These are phyloP conservation scores for Tryphoninae sp. DNA, from an alignment of 2,888 invertebrate species.

Conservation along the genomic window DNA sequence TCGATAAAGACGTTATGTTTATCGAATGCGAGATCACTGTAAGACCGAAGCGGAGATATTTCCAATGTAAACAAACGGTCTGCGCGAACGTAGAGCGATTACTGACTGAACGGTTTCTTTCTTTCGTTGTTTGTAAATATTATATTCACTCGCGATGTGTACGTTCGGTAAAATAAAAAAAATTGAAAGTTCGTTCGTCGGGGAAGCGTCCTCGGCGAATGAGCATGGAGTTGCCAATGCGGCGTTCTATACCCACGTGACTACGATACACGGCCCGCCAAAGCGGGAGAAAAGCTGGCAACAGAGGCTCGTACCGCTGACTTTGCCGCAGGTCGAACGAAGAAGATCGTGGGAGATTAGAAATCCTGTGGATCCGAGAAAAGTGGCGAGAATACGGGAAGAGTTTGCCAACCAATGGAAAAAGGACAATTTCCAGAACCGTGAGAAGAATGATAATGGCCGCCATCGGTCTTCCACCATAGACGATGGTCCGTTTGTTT, in stretches of 20 bases:
- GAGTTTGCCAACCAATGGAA: background rate
- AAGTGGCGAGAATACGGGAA: background rate
- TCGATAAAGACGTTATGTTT: background rate
- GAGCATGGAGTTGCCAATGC: slow-evolving; percentile 5
- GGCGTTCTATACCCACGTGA: slow-evolving; percentile 28
- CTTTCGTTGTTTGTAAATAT: background rate
- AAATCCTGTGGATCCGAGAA: background rate
- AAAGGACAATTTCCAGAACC: background rate
- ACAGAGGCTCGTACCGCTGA: background rate
- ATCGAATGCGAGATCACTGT: background rate
- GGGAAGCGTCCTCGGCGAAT: background rate
- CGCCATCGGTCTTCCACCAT: background rate
- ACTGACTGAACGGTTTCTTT: background rate
- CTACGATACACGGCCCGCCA: background rate
- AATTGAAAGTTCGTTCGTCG: background rate
- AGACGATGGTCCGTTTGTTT: too few species aligned
- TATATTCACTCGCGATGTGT: background rate
- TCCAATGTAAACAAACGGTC: background rate
- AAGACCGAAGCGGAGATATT: background rate
- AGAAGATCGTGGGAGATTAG: background rate
- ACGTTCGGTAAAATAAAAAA: background rate
- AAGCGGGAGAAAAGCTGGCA: background rate
- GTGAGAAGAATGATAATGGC: background rate
- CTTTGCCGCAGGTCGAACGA: background rate
- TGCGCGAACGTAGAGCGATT: background rate